Evolutionary conservation across 1,140 invertebrate species (phyloP), one percentile per base, ranked within the genome.

Genomic region (Drosophila prosaltans): DNA sequence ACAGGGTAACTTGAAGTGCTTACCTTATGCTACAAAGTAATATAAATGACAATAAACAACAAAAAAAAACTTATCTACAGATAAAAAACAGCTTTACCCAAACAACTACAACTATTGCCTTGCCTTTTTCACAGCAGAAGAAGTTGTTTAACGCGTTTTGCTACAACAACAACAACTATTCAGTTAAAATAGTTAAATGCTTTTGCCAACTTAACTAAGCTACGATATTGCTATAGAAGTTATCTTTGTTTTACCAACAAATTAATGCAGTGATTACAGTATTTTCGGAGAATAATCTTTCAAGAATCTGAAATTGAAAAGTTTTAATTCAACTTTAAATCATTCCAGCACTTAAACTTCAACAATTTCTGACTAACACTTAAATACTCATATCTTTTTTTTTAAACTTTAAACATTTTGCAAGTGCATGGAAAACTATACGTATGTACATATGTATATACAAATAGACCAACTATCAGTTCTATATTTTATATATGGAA

Each of bases 401-500:
- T 51, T 24, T 26, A 51, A 24, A 24, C 2, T 24, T 26, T 3
- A 10, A 24, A 2, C 8, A 24, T 26, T 30, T 51, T 51, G 45
- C 45, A 51, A 10, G 10, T 26, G 21, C 24, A 51, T 26, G 10
- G 21, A 24, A 48, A 48, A 21, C 45, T 4, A 10, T 3, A 43
- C 3, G 10, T 11, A 48, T 48, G 7, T 24, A 51, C 26, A n/a
- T 7, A 21, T 48, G 21, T 21, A 24, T 48, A 26, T 51, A 21
- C 8, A 30, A 39, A 21, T 58, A 9, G 7, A 21, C 55, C n/a
- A 39, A 58, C 55, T 24, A 59, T 59, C 57, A 59, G 10, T 32
- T 16, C 54, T 57, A n/a, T 32, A 39, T 39, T 40, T 16, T 24
- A 32, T 59, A 40, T 59, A 40, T 59, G 57, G 21, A 40, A 39